These are phyloP conservation scores for Xiphophorus couchianus DNA, from an alignment of 2,113 vertebrate species.

Conservation along the genomic window DNA sequence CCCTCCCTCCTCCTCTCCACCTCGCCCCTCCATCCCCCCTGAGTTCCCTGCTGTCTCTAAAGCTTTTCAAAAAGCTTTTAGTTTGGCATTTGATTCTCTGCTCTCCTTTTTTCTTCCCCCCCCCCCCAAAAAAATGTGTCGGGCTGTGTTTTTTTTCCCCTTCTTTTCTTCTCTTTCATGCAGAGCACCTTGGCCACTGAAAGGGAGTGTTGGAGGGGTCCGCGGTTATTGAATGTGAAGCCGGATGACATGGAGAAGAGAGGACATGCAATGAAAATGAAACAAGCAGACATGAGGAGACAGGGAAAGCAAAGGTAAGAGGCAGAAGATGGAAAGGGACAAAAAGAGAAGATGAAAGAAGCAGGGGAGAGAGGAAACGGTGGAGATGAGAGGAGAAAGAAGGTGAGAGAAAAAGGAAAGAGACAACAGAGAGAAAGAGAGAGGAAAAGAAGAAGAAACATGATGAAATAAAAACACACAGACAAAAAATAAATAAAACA, in stretches of 20 bases:
- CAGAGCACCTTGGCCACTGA: constrained; percentile 58
- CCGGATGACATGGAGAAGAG: constrained; percentile 48
- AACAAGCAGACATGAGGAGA: background rate
- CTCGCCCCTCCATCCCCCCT: constrained; percentile 39
- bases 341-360: background rate
- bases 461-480: background rate
- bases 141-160: constrained; percentile 15
- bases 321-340: constrained; percentile 2
- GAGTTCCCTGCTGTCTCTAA: constrained; percentile 52
- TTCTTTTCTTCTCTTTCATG: constrained; percentile 41
- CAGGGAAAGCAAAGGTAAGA: constrained; percentile 2
- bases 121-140: constrained; percentile 48
- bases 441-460: background rate
- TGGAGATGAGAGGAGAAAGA: background rate
- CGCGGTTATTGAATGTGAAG: constrained; percentile 51
- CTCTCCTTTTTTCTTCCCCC: constrained; percentile 39
- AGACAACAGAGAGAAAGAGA: background rate
- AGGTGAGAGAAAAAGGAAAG: background rate
- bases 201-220: constrained; percentile 49
- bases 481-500: background rate
- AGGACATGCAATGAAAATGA: constrained; percentile 14
- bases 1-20: background rate
- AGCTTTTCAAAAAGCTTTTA: constrained; percentile 61
- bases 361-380: background rate
- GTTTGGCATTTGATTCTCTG: constrained; percentile 65